These are phyloP conservation scores for Noturus placidus DNA, from an alignment of 2,113 vertebrate genomes.

Conservation along the genomic window DNA sequence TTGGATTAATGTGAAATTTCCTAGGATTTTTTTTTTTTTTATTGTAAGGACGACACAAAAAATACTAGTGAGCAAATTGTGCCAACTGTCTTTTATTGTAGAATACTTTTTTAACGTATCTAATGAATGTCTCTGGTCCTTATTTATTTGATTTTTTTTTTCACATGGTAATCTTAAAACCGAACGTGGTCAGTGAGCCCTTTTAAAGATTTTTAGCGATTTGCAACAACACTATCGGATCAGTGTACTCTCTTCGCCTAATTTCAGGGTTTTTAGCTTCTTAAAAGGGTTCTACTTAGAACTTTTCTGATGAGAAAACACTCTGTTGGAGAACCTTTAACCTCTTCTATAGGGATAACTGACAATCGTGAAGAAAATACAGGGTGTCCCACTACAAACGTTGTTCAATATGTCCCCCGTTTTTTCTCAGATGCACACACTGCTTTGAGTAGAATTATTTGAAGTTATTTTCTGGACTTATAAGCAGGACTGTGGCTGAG, in stretches of 20 bases:
- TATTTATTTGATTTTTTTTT: constrained; percentile 73
- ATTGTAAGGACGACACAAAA: constrained; percentile 68
- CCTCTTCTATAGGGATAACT: neutral
- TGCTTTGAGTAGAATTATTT: neutral
- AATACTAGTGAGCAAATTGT: constrained; percentile 65
- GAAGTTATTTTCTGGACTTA: neutral
- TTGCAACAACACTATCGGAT: constrained; percentile 5
- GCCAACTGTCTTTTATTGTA: constrained; percentile 66
- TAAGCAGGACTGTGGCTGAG: too few species aligned
- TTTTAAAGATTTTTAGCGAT: constrained; percentile 11
- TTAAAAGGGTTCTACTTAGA: neutral
- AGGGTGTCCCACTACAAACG: neutral
- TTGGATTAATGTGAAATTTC: constrained; percentile 62
- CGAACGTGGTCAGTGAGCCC: constrained; percentile 8
- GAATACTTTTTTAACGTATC: constrained; percentile 63
- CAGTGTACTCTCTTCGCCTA: neutral
- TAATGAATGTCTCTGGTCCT: constrained; percentile 63
- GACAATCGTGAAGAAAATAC: constrained; percentile 4
- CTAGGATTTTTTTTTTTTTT: constrained; percentile 32
- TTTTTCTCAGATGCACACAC: neutral
- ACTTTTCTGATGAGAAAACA: neutral
- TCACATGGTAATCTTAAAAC: constrained; percentile 15
- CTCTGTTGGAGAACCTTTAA: neutral
- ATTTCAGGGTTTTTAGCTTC: constrained; percentile 20
- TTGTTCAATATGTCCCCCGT: neutral